Percentiles rank a stretch among this genome's conserved stretches.
phyloP scores from a whole-genome alignment of 2,113 vertebrate genomes.

The Xiphias gladius region DNA sequence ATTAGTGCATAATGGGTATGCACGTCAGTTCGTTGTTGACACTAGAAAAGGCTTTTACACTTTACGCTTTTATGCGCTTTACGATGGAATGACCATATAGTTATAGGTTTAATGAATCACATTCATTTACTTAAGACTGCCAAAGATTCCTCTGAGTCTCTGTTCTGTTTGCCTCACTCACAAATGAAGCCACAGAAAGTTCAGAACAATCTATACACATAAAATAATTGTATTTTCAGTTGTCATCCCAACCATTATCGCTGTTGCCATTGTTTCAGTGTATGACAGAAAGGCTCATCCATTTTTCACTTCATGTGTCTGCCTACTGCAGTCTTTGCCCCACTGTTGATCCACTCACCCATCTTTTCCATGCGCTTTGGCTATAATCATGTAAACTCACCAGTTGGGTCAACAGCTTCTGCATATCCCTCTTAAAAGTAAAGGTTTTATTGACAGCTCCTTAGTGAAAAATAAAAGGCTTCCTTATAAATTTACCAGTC shows the following conservation, averaged over 20 bases:
- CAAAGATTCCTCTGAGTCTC: background rate
- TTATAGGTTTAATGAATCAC: slow-evolving; percentile 8
- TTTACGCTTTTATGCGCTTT: no score
- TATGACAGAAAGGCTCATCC: background rate
- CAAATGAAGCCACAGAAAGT: background rate
- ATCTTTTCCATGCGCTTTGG: background rate
- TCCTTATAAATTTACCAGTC: background rate
- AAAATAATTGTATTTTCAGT: slow-evolving; percentile 13
- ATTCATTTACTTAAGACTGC: slow-evolving; percentile 23
- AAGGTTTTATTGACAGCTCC: background rate
- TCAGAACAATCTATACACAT: slow-evolving; percentile 9
- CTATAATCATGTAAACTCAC: background rate
- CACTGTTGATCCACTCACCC: background rate
- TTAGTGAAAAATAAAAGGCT: background rate
- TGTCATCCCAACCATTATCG: slow-evolving; percentile 28
- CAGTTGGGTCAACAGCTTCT: background rate
- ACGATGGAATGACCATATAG: background rate
- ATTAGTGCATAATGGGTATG: background rate
- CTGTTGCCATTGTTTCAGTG: slow-evolving; percentile 40
- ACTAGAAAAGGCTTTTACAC: slow-evolving; percentile 3
- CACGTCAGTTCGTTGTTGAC: slow-evolving; percentile 3
- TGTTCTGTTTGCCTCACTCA: background rate
- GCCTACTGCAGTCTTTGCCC: background rate
- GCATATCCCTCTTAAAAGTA: background rate
- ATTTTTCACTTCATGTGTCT: background rate